phyloP scores from a whole-genome alignment of 2,888 invertebrate species.

The Furcula furcula region DNA sequence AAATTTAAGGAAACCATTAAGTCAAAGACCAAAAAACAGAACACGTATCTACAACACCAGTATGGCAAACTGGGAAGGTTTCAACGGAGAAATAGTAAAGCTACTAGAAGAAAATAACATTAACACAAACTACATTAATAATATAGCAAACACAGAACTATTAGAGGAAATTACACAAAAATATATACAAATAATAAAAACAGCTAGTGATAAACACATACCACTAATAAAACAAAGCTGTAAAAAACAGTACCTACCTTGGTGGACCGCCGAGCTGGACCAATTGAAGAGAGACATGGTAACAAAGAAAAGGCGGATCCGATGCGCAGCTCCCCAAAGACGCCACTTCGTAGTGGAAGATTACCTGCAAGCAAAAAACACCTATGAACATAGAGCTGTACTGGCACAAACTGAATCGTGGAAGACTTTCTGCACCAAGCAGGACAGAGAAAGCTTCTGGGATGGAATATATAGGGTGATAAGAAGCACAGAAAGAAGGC shows the following conservation, averaged over 20 bases:
- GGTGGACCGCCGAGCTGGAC: neutral
- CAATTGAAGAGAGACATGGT: neutral
- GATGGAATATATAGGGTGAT: conserved; percentile 13
- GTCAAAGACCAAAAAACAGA: neutral
- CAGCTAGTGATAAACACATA: neutral
- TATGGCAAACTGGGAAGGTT: neutral
- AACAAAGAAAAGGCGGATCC: conserved; percentile 1
- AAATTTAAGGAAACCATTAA: neutral
- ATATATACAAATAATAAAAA: neutral
- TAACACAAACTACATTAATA: neutral
- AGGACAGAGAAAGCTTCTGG: conserved; percentile 10
- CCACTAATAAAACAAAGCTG: neutral
- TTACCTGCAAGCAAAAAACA: neutral
- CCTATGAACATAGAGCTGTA: neutral
- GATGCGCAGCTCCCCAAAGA: neutral
- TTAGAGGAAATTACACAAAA: neutral
- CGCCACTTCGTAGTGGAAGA: neutral
- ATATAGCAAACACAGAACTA: neutral
- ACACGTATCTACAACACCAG: neutral
- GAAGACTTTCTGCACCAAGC: conserved; percentile 6
- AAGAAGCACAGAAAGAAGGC: conserved; percentile 2
- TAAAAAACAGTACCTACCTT: neutral
- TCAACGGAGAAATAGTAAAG: neutral
- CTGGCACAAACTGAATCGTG: neutral
- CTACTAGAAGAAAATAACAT: neutral